These are phyloP conservation scores for Toxostoma redivivum DNA, from an alignment of 2,113 vertebrate genomes.

Conservation along the genomic window DNA sequence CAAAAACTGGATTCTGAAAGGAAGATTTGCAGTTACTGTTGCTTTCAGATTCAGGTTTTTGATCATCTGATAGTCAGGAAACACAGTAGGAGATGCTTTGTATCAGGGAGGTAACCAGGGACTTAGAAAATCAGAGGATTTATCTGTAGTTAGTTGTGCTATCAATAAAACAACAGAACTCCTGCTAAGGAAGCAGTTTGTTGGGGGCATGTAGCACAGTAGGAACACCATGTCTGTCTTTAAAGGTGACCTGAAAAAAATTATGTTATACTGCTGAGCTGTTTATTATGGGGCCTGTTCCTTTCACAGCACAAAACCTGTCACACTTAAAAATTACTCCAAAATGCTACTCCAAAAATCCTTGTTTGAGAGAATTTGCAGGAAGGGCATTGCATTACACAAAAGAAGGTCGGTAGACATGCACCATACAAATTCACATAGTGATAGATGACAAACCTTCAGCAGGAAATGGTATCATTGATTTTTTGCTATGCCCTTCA, in stretches of 20 bases:
- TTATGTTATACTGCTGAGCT: background rate
- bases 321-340: background rate
- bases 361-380: background rate
- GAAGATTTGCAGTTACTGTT: background rate
- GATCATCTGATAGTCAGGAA: slow-evolving; percentile 20
- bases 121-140: slow-evolving; percentile 18
- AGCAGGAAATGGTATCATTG: background rate
- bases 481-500: background rate
- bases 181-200: slow-evolving; percentile 50
- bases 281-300: background rate
- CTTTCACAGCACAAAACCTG: background rate
- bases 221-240: slow-evolving; percentile 2
- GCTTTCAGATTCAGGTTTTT: slow-evolving; percentile 11
- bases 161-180: slow-evolving; percentile 52
- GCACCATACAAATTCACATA: background rate
- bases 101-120: background rate
- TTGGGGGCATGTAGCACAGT: slow-evolving; percentile 28
- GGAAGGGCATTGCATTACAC: background rate
- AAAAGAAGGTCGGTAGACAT: background rate
- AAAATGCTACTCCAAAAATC: background rate
- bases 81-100: slow-evolving; percentile 18
- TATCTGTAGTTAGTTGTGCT: slow-evolving; percentile 21
- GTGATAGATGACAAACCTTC: background rate
- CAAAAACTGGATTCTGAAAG: slow-evolving; percentile 9
- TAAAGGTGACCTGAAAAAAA: slow-evolving; percentile 52